phyloP scores from a whole-genome alignment of 2,888 invertebrate species.

The Seira sanloemensis region DNA sequence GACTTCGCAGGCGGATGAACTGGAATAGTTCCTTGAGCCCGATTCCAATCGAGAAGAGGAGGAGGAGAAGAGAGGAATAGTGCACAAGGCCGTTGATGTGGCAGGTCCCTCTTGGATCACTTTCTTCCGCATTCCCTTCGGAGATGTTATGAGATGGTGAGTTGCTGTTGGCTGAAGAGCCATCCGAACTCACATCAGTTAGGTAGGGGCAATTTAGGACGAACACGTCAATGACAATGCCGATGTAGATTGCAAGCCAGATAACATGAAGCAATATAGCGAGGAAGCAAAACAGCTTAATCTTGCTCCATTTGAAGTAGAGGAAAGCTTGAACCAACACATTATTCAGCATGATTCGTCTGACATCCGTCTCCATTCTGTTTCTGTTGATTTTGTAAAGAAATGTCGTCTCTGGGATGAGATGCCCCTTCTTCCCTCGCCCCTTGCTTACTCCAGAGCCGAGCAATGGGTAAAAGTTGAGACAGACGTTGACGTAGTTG shows the following conservation, averaged over 20 bases:
- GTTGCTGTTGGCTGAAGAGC: neutral
- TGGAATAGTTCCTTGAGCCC: constrained; percentile 64
- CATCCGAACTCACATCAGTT: neutral
- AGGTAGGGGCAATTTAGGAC: constrained; percentile 59
- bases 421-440: constrained; percentile 4
- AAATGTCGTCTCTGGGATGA: constrained; percentile 61
- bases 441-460: constrained; percentile 46
- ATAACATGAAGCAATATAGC: constrained; percentile 59
- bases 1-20: constrained; percentile 39
- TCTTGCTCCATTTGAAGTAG: constrained; percentile 67
- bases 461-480: constrained; percentile 66
- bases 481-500: constrained; percentile 58
- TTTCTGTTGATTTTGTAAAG: constrained; percentile 64
- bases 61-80: constrained; percentile 17
- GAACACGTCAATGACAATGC: constrained; percentile 64
- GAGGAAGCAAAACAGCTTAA: constrained; percentile 64
- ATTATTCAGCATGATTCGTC: constrained; percentile 65
- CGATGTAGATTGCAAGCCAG: constrained; percentile 66
- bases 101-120: neutral
- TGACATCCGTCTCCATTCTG: constrained; percentile 49
- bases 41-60: constrained; percentile 41
- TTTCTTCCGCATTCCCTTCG: neutral
- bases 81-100: neutral
- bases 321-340: constrained; percentile 67
- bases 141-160: neutral